Base-by-base conservation (phyloP, 2,888 invertebrate genomes). In the Mantis religiosa region DNA sequence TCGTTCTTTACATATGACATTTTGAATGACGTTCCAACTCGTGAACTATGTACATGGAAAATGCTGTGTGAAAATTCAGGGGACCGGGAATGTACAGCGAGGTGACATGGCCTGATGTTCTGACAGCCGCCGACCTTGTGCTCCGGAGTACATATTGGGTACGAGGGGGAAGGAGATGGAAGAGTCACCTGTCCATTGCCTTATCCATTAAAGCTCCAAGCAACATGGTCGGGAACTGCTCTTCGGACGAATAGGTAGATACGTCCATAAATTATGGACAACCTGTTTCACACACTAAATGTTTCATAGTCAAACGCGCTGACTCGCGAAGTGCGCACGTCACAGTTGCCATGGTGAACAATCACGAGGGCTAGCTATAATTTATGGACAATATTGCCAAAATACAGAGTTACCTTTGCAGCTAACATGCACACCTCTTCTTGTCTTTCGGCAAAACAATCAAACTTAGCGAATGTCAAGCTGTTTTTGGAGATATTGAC, bases 261-360 rank as follows among this genome's bases (percentile, higher is more conserved):
- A 71, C 25, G 54, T 86, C 30, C 81, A 86, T 86, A 86, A 86
- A 81, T 86, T 28, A 86, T 86, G 86, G 86, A 8, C 25, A 86
- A 28, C 12, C 28, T n/a, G 41, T 71, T 20, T 71, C 54, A 71
- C 54, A 71, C 54, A 20, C 54, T 71, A 71, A 71, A 71, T 71
- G 54, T 71, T 71, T 71, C 54, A 71, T 71, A 20, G 54, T 71
- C 20, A 71, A 71, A 20, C 20, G 54, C 20, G 54, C 54, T 20
- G 15, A 71, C 54, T 71, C 54, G 54, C 54, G 54, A 20, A 71
- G 20, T 20, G 25, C 20, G 20, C 20, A 71, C 54, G 54, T 71
- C 54, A 71, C 54, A 71, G 54, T 71, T 71, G 54, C 54, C 54
- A 71, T 71, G 54, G 54, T 20, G 54, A 71, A 71, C 54, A 71